Evolutionary conservation across 2,113 vertebrate genomes (phyloP).

Genomic region (Burhinus oedicnemus): DNA sequence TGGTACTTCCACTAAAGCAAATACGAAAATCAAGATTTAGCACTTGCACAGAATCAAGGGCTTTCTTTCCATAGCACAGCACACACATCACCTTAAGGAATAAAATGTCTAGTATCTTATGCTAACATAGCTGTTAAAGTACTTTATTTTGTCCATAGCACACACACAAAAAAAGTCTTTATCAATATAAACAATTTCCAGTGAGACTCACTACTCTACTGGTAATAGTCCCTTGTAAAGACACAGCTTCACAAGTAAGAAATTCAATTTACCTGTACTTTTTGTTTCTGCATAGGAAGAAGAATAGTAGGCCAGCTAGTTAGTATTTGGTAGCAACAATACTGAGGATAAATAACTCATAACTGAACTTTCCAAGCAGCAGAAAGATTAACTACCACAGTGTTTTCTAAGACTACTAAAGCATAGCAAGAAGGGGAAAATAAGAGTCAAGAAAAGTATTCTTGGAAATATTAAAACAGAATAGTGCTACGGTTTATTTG

Average conservation of each 20-base stretch:
- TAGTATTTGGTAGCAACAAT: background rate
- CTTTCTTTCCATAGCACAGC: background rate
- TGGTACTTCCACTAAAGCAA: background rate
- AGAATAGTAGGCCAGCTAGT: background rate
- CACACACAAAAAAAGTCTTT: background rate
- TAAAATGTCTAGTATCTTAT: background rate
- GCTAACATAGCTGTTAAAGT: background rate
- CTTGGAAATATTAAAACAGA: background rate
- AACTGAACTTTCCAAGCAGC: background rate
- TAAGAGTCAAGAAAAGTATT: background rate
- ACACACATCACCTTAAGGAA: background rate
- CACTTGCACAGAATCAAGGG: background rate
- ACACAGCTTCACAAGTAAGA: background rate
- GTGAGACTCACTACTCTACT: background rate
- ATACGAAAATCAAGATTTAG: background rate
- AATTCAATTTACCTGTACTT: background rate
- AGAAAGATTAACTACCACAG: background rate
- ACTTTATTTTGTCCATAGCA: background rate
- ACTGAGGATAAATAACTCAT: background rate
- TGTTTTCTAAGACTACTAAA: background rate
- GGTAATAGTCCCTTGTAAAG: background rate
- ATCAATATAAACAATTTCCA: background rate
- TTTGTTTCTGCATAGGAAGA: background rate
- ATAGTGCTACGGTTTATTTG: background rate
- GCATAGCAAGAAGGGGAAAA: background rate